Percentiles rank a stretch among this genome's conserved stretches.
Conservation (phyloP, 64 coral and sea anemone genomes). For the Montipora sp. region DNA sequence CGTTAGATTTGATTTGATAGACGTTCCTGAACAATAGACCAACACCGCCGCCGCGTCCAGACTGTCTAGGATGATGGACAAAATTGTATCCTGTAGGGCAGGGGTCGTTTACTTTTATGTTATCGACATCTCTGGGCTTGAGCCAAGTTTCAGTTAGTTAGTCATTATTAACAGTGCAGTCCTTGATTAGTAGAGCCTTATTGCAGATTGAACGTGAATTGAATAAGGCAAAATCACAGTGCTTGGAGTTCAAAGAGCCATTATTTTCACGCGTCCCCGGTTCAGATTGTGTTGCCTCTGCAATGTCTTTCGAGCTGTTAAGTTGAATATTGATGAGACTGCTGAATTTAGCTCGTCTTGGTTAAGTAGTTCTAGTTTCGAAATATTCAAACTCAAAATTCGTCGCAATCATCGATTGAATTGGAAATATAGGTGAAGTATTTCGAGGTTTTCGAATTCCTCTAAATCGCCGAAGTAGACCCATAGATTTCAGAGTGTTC, state of each 20-base stretch:
- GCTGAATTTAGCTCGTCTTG: background rate
- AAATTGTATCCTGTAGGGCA: too few relatives aligned
- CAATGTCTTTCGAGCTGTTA: background rate
- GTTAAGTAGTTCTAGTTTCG: background rate
- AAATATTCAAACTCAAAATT: background rate
- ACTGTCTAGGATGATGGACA: too few relatives aligned
- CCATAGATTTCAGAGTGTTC: background rate
- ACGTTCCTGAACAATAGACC: too few relatives aligned
- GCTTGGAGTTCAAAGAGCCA: background rate
- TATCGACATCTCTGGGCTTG: too few relatives aligned
- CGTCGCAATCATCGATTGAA: background rate
- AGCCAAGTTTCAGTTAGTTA: too few relatives aligned
- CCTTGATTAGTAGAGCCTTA: too few relatives aligned
- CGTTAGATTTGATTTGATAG: too few relatives aligned
- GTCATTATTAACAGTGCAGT: too few relatives aligned
- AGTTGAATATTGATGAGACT: background rate
- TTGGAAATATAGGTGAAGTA: background rate
- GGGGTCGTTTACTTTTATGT: too few relatives aligned
- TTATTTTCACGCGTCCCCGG: background rate
- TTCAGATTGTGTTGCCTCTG: background rate
- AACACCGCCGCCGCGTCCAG: too few relatives aligned
- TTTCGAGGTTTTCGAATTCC: background rate
- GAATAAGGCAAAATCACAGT: background rate
- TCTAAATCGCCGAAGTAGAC: background rate
- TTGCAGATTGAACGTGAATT: background rate